Base-by-base conservation (phyloP, 1,140 invertebrate species). In the Pseudachorutes palmiensis region DNA sequence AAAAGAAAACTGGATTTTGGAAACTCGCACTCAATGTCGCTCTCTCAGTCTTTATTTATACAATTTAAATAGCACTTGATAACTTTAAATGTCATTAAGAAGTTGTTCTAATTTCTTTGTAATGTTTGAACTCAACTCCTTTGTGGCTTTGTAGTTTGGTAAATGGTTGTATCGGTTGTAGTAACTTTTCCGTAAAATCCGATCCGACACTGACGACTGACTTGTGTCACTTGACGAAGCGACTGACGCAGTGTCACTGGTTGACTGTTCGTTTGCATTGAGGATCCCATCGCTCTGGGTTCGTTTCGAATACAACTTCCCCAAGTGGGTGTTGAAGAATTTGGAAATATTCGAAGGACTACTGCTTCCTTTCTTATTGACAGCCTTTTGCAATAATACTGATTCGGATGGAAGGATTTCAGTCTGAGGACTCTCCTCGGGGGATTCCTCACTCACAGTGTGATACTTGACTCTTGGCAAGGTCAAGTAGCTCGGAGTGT, bases 171-270 rank as follows among this genome's bases (percentile, higher is more conserved):
- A 93, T 65, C 90, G 82, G 2, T 86, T 87, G 75, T 92, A 94
- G 78, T 91, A 94, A 76, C 90, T 92, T 76, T 91, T 91, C 24
- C 91, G 81, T 71, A 88, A 82, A 68, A 94, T 94, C 70, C 91
- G 81, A 74, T 94, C 91, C 71, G 84, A 87, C 9, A 85, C 80
- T 0, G 85, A 87, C 82, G 85, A 86, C 5, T 85, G 16, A 5
- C 19, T 32, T 28, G 26, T 55, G 36, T 30, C 51, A 57, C 2
- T n/a, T 60, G 24, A 45, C n/a, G 31, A 12, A 26, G 5, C 24
- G 16, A 22, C 61, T 60, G 26, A 5, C 19, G 14, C 33, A 24
- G 24, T 5, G 12, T 55, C 19, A n/a, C 33, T 36, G 33, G 2
- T n/a, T 24, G 49, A 19, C 16, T 16, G 24, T 29, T 1, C 48